These are phyloP conservation scores for Bombus waltoni DNA, from an alignment of 1,140 invertebrate species.

Conservation along the genomic window DNA sequence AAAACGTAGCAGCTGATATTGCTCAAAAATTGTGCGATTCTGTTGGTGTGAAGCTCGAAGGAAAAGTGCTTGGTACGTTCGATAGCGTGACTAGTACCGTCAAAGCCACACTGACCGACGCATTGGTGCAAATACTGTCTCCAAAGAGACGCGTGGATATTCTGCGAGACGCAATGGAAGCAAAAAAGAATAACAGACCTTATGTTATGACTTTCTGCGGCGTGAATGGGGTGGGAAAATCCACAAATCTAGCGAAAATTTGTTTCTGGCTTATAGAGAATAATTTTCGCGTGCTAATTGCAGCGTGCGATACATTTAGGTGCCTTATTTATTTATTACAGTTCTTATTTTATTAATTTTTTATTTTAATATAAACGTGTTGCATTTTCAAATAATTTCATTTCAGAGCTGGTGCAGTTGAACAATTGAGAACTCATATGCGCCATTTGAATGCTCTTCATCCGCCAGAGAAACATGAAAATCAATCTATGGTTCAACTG, in stretches of 20 bases:
- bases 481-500: slow-evolving; percentile 93
- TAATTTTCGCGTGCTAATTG: slow-evolving; percentile 97
- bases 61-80: slow-evolving; percentile 97
- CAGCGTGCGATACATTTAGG: slow-evolving; percentile 98
- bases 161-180: slow-evolving; percentile 96
- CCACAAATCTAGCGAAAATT: slow-evolving; percentile 99
- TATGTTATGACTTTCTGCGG: slow-evolving; percentile 99
- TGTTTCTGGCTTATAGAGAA: slow-evolving; percentile 99
- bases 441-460: slow-evolving; percentile 97
- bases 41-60: slow-evolving; percentile 95
- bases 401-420: slow-evolving; percentile 96
- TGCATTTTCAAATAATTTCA: neutral
- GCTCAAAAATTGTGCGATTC: slow-evolving; percentile 97
- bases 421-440: slow-evolving; percentile 98
- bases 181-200: slow-evolving; percentile 90
- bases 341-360: neutral
- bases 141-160: slow-evolving; percentile 98
- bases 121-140: slow-evolving; percentile 95
- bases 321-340: slow-evolving; percentile 46
- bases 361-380: neutral
- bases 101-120: slow-evolving; percentile 90
- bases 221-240: slow-evolving; percentile 99
- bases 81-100: slow-evolving; percentile 94
- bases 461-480: slow-evolving; percentile 88
- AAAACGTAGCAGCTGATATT: slow-evolving; percentile 99